phyloP scores from a whole-genome alignment of 1,140 invertebrate species.

The Phymorhynchus buccinoides region DNA sequence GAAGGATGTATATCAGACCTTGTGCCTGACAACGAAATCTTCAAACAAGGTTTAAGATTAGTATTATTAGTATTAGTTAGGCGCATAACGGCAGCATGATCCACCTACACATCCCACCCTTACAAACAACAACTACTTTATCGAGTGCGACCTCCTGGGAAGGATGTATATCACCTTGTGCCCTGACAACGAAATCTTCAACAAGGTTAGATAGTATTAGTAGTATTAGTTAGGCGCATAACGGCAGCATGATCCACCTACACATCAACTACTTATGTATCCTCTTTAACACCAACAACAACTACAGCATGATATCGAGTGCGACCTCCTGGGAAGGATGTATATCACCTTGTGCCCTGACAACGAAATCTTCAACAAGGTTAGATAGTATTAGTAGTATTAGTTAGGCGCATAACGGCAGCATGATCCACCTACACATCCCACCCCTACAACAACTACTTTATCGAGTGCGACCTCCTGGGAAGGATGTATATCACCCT shows the following conservation, averaged over 20 bases:
- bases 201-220: constrained; percentile 37
- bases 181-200: constrained; percentile 31
- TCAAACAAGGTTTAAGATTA: constrained; percentile 37
- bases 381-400: too few species aligned
- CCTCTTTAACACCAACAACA: too few species aligned
- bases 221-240: too few species aligned
- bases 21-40: constrained; percentile 32
- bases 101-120: too few species aligned
- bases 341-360: constrained; percentile 36
- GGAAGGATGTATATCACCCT: constrained; percentile 37
- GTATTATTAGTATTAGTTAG: too few species aligned
- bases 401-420: too few species aligned
- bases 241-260: too few species aligned
- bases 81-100: too few species aligned
- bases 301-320: constrained; percentile 35
- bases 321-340: constrained; percentile 34
- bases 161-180: constrained; percentile 38
- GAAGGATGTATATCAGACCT: constrained; percentile 32
- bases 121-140: constrained; percentile 31
- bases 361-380: constrained; percentile 37
- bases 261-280: too few species aligned
- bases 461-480: constrained; percentile 38
- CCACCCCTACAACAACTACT: constrained; percentile 30
- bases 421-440: too few species aligned
- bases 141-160: constrained; percentile 35